Percentiles rank a stretch among this genome's conserved stretches.
phyloP scores from a whole-genome alignment of 2,797 vertebrate genomes.

The Melopsittacus undulatus region DNA sequence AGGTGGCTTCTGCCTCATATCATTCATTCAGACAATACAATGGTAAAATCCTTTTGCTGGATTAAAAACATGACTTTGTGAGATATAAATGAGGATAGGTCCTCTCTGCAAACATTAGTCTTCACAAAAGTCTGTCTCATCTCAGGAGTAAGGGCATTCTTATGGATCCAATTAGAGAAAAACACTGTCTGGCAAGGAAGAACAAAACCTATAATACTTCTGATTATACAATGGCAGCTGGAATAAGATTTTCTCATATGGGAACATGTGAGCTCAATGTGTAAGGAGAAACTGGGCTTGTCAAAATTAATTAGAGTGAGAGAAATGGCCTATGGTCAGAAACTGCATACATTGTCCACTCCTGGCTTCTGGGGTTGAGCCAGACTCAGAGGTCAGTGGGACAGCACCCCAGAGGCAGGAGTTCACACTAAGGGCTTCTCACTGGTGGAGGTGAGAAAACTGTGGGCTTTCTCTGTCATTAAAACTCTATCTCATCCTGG shows the following conservation, averaged over 20 bases:
- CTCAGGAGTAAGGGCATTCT: constrained; percentile 54
- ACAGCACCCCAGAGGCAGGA: not conserved
- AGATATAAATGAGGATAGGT: constrained; percentile 14
- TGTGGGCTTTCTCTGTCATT: not conserved
- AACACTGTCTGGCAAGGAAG: constrained; percentile 44
- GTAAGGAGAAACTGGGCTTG: constrained; percentile 39
- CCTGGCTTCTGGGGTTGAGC: not conserved
- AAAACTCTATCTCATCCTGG: not conserved
- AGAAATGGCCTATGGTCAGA: not conserved
- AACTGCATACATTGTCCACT: not conserved
- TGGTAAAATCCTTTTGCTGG: constrained; percentile 8
- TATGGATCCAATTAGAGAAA: constrained; percentile 68
- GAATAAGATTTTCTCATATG: constrained; percentile 38
- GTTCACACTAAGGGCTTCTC: not conserved
- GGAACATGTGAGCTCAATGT: constrained; percentile 12
- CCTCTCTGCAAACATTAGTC: not conserved
- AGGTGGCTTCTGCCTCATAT: not conserved
- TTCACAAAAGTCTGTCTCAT: constrained; percentile 36
- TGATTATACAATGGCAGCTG: constrained; percentile 52
- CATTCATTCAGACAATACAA: not conserved
- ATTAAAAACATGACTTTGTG: not conserved
- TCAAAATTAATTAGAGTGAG: constrained; percentile 43
- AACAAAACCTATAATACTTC: constrained; percentile 26
- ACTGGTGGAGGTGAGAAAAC: not conserved
- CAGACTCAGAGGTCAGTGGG: not conserved